A percentile compares a stretch with the other conserved stretches of the same genome.
These are phyloP conservation scores for Thunnus albacares DNA, from an alignment of 2,797 vertebrate species.

Conservation along the genomic window DNA sequence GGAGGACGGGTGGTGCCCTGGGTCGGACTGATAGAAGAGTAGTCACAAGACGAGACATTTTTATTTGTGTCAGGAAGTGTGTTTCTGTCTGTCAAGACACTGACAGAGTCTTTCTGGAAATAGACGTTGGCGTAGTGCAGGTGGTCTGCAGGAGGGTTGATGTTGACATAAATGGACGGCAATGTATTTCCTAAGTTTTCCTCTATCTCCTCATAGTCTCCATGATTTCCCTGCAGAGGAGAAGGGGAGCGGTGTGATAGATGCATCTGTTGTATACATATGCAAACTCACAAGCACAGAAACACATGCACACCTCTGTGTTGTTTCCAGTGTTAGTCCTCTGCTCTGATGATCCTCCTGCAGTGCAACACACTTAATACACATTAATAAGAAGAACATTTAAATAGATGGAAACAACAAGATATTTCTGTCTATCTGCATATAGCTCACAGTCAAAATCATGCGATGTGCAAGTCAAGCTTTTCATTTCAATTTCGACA, in stretches of 20 bases:
- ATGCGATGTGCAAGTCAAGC: too few species aligned
- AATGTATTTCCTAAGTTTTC: neutral
- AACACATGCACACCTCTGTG: constrained; percentile 49
- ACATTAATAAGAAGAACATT: neutral
- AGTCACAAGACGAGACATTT: neutral
- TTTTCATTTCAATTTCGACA: neutral
- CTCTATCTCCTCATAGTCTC: constrained; percentile 47
- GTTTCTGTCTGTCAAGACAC: neutral
- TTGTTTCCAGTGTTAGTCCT: neutral
- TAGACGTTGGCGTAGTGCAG: constrained; percentile 43
- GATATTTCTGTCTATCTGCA: neutral
- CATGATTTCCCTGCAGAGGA: constrained; percentile 37
- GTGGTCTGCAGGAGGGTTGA: constrained; percentile 16
- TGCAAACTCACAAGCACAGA: constrained; percentile 17
- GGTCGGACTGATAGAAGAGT: neutral
- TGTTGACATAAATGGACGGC: neutral
- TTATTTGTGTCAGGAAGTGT: neutral
- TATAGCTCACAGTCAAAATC: neutral
- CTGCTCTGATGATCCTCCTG: constrained; percentile 20
- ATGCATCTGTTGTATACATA: neutral
- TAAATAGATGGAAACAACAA: neutral
- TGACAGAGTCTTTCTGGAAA: constrained; percentile 2
- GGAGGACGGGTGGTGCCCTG: neutral
- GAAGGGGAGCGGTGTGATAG: neutral
- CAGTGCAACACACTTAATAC: constrained; percentile 22